phyloP scores from a whole-genome alignment of 1,140 invertebrate genomes.

The Hesperophylax magnus region DNA sequence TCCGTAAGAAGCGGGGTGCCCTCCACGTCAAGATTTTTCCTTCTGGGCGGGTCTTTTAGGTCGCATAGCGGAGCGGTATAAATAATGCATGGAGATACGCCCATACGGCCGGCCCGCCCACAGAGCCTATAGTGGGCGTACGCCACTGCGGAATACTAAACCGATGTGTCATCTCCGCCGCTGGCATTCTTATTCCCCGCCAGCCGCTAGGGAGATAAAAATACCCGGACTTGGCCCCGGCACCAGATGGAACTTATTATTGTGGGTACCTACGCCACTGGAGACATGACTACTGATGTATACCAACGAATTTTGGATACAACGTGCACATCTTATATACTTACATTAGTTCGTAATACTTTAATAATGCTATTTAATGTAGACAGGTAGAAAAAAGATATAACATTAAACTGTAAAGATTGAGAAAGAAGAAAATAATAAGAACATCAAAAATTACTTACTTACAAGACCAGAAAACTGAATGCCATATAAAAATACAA shows the following conservation, averaged over 20 bases:
- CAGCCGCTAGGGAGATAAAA: slow-evolving; percentile 5
- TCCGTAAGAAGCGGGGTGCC: not conserved
- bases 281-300: not conserved
- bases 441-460: too few species aligned
- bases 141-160: slow-evolving; percentile 34
- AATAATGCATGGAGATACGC: slow-evolving; percentile 52
- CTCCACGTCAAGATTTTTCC: not conserved
- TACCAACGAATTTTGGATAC: not conserved
- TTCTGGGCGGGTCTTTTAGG: slow-evolving; percentile 25
- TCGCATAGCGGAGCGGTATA: slow-evolving; percentile 34
- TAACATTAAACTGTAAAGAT: too few species aligned
- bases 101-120: slow-evolving; percentile 21
- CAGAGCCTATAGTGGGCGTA: slow-evolving; percentile 26
- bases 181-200: slow-evolving; percentile 19
- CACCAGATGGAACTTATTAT: slow-evolving; percentile 6
- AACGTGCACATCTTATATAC: not conserved
- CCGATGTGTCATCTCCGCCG: slow-evolving; percentile 26
- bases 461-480: too few species aligned
- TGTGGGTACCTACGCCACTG: not conserved
- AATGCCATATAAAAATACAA: too few species aligned
- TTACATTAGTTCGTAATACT: too few species aligned
- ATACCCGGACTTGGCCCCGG: slow-evolving; percentile 11
- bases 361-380: too few species aligned
- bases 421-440: too few species aligned
- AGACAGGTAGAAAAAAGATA: too few species aligned